Percentiles rank a stretch among this genome's conserved stretches.
Conservation (phyloP, 1,140 invertebrate species). For the Trachymyrmex septentrionalis region DNA sequence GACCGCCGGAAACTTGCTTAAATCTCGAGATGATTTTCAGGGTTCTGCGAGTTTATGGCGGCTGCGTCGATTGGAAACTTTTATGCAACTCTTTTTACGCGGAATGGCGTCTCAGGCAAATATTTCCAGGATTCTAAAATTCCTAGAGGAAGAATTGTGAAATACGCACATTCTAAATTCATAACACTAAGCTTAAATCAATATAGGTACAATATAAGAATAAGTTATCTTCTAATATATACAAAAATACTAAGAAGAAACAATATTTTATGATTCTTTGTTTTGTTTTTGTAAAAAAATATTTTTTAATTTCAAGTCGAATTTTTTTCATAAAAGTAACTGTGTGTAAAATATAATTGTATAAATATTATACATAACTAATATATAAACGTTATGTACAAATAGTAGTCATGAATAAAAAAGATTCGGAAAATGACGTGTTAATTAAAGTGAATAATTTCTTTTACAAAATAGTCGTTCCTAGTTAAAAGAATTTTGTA, state of each 20-base stretch:
- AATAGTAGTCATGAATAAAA: not conserved
- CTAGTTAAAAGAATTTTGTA: not conserved
- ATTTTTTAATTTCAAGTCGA: not conserved
- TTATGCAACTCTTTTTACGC: not conserved
- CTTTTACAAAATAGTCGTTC: not conserved
- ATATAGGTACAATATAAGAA: not conserved
- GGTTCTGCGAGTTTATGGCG: conserved; percentile 58
- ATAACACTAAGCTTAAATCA: not conserved
- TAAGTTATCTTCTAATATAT: not conserved
- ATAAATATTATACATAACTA: too few species aligned
- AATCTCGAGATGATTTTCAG: conserved; percentile 63
- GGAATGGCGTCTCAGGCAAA: conserved; percentile 8
- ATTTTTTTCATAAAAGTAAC: not conserved
- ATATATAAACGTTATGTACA: not conserved
- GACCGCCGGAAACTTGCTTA: conserved; percentile 59
- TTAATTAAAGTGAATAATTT: not conserved
- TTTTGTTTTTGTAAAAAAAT: not conserved
- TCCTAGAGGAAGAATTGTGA: not conserved
- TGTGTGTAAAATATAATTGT: not conserved
- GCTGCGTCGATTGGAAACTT: conserved; percentile 58
- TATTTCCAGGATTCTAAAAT: conserved; percentile 33
- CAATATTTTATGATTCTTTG: not conserved
- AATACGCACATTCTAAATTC: not conserved
- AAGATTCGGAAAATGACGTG: not conserved
- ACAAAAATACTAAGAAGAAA: not conserved